Evolutionary conservation across 64 coral and sea anemone species (phyloP).

Genomic region (Montipora efflorescens): DNA sequence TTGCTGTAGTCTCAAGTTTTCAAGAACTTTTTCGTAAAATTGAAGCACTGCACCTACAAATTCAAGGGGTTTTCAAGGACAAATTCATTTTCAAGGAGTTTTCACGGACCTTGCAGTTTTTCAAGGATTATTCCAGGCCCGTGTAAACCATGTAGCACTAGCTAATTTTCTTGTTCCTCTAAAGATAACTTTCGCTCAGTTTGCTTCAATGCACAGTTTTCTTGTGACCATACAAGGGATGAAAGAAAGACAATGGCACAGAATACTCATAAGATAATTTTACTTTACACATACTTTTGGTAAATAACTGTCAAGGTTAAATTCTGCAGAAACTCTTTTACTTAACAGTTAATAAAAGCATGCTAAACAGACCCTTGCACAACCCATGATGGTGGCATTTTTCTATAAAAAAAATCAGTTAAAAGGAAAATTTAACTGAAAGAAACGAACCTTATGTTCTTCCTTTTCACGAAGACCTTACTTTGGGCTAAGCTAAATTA

Average conservation of each 20-base stretch:
- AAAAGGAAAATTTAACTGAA: constrained; percentile 5
- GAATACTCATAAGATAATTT: neutral
- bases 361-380: neutral
- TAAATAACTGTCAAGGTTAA: constrained; percentile 2
- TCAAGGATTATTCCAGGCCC: too few species aligned
- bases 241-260: neutral
- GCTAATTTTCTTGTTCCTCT: too few species aligned
- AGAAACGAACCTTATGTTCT: neutral
- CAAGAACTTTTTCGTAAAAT: too few species aligned
- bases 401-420: constrained; percentile 3
- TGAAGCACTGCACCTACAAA: too few species aligned
- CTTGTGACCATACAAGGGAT: neutral
- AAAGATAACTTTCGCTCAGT: too few species aligned
- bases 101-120: too few species aligned
- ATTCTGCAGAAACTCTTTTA: neutral
- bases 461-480: neutral
- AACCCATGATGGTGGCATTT: neutral
- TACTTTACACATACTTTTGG: neutral
- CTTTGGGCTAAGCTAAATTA: neutral
- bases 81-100: too few species aligned
- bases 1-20: too few species aligned
- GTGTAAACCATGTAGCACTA: too few species aligned
- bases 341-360: neutral
- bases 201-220: neutral
- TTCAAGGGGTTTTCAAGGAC: too few species aligned